A percentile compares a stretch with the other conserved stretches of the same genome.
Conservation (phyloP, 2,888 invertebrate species). For the Sipunculus nudus region DNA sequence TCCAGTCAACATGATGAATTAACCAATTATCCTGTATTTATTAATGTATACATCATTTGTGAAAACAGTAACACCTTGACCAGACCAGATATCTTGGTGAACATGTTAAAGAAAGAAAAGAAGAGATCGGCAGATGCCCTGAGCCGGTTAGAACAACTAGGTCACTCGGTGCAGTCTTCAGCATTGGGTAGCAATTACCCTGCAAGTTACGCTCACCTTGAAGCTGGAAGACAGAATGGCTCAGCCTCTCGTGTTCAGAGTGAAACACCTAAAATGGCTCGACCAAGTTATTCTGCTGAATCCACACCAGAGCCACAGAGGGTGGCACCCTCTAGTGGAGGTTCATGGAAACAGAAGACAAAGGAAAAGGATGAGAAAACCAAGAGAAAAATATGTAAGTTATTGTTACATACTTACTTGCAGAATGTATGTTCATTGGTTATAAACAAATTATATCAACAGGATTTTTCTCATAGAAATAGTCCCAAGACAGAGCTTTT, state of each 20-base stretch:
- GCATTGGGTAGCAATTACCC: conserved; percentile 10
- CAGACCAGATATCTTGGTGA: conserved; percentile 61
- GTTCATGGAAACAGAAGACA: no score
- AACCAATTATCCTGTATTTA: no score
- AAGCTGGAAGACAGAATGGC: not conserved
- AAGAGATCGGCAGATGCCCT: conserved; percentile 53
- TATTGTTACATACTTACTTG: no score
- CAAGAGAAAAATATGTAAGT: conserved; percentile 57
- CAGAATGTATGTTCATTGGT: no score
- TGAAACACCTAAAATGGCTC: not conserved
- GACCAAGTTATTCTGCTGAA: no score
- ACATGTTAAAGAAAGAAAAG: conserved; percentile 66
- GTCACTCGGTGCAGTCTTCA: conserved; percentile 29
- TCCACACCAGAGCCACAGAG: not conserved
- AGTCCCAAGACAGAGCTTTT: no score
- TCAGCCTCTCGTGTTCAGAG: not conserved
- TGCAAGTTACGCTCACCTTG: not conserved
- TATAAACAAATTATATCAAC: no score
- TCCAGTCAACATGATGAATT: no score
- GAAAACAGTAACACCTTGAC: no score
- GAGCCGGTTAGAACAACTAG: conserved; percentile 33
- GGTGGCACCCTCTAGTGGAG: not conserved
- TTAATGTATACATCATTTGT: no score
- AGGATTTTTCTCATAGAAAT: no score
- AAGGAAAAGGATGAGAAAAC: conserved; percentile 46